Evolutionary conservation across 2,888 invertebrate genomes (phyloP), one percentile per base, ranked within the genome.

Genomic region (Blastobasis adustella): DNA sequence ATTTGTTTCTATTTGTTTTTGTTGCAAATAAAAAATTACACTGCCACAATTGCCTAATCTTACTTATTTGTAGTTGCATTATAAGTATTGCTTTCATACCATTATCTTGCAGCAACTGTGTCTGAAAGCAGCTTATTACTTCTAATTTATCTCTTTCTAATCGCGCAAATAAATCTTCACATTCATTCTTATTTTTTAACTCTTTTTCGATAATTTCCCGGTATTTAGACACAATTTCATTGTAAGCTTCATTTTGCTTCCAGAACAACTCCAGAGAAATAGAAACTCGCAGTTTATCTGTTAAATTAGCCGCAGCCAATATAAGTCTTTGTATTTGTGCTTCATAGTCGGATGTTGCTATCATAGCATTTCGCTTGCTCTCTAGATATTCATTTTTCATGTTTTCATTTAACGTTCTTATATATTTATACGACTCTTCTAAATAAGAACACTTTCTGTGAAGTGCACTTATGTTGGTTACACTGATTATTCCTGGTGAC

Each of bases 141-240:
- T 78, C 71, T 8, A 60, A 46, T 65, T 78, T 82, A 56, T 76
- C 66, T 45, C 70, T 66, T 58, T 79, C 74, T 40, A 82, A 60
- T 6, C 64, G 63, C 40, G 66, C 60, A 1, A 62, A 47, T 10
- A 76, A 54, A 54, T 73, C 58, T 10, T 50, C n/a, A 1, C 63
- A 54, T 45, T 67, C 58, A 5, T 60, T 63, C 51, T 69, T 70
- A 39, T 66, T 68, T 36, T 65, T 70, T 5, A 76, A 56, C 41
- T 71, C 66, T 6, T 54, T 49, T 56, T 82, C 73, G n/a, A 89
- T 49, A 10, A 82, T 52, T 57, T 79, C 78, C 61, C 91, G 76
- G 59, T 91, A 89, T 65, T 92, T 92, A 10, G 84, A 65, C 4
- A 78, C 71, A n/a, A 81, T 63, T 52, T 90, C 85, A 56, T 89